Conservation (phyloP, 2,113 vertebrate genomes). For the Galbula dea region DNA sequence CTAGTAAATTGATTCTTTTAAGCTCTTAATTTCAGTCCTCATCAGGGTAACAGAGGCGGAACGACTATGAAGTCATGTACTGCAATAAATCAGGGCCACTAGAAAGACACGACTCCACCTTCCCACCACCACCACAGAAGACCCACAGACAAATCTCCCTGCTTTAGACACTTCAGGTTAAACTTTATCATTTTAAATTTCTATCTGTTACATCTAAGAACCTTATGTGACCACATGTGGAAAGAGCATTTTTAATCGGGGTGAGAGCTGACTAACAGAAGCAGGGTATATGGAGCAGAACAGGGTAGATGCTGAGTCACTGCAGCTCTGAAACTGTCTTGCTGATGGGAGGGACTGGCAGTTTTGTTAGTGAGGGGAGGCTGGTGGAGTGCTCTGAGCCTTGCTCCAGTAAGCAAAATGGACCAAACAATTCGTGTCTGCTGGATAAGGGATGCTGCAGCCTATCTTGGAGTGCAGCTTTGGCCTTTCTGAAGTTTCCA, state of each 20-base stretch:
- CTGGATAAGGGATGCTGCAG: not conserved
- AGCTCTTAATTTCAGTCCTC: not conserved
- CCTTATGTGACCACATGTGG: not conserved
- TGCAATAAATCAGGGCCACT: not conserved
- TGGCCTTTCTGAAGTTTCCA: not conserved
- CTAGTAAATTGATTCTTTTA: not conserved
- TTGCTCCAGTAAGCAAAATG: not conserved
- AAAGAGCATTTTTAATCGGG: not conserved
- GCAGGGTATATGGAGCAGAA: not conserved
- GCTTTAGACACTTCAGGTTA: not conserved
- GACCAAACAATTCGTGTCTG: not conserved
- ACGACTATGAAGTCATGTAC: not conserved
- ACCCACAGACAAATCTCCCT: not conserved
- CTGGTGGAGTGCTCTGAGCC: not conserved
- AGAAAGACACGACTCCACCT: not conserved
- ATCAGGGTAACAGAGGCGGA: not conserved
- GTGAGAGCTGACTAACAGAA: not conserved
- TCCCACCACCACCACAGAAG: not conserved
- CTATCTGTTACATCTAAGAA: not conserved
- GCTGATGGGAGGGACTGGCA: not conserved
- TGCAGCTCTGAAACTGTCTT: rapidly evolving
- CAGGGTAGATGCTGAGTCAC: not conserved
- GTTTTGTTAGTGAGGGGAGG: not conserved
- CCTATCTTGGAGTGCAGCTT: not conserved
- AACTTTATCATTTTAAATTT: not conserved